Evolutionary conservation across 2,888 invertebrate species (phyloP).

Genomic region (Stramonita haemastoma): DNA sequence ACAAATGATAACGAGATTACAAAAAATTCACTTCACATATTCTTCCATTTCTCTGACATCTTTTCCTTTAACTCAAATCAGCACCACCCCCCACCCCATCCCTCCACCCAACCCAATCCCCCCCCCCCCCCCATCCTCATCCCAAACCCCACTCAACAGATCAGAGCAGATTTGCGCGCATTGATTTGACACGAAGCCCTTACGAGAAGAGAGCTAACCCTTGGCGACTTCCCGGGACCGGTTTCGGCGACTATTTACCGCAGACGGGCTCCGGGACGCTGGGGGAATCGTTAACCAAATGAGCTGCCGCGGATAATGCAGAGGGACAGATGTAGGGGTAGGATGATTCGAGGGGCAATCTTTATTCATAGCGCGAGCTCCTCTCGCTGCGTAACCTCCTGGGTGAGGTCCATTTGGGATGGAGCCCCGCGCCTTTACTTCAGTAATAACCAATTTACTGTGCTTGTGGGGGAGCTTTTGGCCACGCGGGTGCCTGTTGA

Average conservation of each 20-base stretch:
- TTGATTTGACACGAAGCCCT: slow-evolving; percentile 29
- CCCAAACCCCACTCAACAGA: slow-evolving; percentile 4
- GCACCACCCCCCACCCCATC: no score
- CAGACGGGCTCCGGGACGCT: not conserved
- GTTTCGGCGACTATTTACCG: slow-evolving; percentile 29
- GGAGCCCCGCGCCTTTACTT: not conserved
- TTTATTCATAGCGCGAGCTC: slow-evolving; percentile 34
- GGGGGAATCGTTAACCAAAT: slow-evolving; percentile 39
- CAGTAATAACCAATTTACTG: slow-evolving; percentile 35
- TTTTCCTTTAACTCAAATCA: no score
- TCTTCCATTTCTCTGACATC: no score
- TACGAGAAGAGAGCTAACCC: slow-evolving; percentile 13
- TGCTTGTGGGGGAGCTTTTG: not conserved
- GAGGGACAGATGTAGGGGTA: slow-evolving; percentile 29
- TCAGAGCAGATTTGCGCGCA: slow-evolving; percentile 34
- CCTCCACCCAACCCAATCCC: not conserved
- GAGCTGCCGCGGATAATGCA: not conserved
- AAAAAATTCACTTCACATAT: no score
- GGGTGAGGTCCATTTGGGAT: slow-evolving; percentile 20
- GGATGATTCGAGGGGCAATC: slow-evolving; percentile 30
- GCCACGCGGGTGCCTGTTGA: not conserved
- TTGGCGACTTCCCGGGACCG: not conserved
- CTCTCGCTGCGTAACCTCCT: slow-evolving; percentile 24
- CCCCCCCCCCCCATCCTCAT: not conserved
- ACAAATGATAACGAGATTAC: no score